Evolutionary conservation across 2,888 invertebrate species (phyloP).

Genomic region (Synanthedon andrenaeformis): DNA sequence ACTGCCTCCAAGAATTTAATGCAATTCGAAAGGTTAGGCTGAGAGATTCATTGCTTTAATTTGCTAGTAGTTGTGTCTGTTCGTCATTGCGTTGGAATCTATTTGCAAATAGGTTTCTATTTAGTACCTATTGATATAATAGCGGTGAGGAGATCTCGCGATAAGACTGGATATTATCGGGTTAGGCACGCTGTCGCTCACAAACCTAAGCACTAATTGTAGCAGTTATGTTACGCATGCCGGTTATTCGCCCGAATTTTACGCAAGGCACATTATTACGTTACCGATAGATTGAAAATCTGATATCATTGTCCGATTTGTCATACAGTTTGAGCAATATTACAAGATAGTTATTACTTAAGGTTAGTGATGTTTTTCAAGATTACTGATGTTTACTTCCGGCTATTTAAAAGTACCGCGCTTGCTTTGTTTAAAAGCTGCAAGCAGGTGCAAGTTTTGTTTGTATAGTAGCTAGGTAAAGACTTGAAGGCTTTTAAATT

Average conservation of each 20-base stretch:
- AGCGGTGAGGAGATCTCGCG: constrained; percentile 36
- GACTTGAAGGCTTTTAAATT: constrained; percentile 24
- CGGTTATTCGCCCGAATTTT: constrained; percentile 43
- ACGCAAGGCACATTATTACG: constrained; percentile 41
- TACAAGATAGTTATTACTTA: constrained; percentile 6
- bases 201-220: constrained; percentile 57
- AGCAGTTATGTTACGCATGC: constrained; percentile 45
- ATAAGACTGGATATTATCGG: constrained; percentile 55
- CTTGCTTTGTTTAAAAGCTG: neutral
- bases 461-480: too few relatives aligned
- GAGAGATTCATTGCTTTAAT: neutral
- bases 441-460: neutral
- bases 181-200: constrained; percentile 62
- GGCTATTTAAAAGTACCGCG: too few relatives aligned
- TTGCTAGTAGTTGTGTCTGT: constrained; percentile 36
- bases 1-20: neutral
- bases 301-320: constrained; percentile 39
- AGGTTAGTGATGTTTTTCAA: constrained; percentile 8
- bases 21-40: neutral
- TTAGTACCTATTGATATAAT: constrained; percentile 26
- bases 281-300: constrained; percentile 44
- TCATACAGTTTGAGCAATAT: constrained; percentile 10
- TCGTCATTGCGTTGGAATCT: constrained; percentile 46
- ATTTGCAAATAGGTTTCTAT: constrained; percentile 21
- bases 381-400: constrained; percentile 1